A percentile compares a stretch with the other conserved stretches of the same genome.
Evolutionary conservation across 2,797 vertebrate genomes (phyloP).

Genomic region (Gobionotothen gibberifrons): DNA sequence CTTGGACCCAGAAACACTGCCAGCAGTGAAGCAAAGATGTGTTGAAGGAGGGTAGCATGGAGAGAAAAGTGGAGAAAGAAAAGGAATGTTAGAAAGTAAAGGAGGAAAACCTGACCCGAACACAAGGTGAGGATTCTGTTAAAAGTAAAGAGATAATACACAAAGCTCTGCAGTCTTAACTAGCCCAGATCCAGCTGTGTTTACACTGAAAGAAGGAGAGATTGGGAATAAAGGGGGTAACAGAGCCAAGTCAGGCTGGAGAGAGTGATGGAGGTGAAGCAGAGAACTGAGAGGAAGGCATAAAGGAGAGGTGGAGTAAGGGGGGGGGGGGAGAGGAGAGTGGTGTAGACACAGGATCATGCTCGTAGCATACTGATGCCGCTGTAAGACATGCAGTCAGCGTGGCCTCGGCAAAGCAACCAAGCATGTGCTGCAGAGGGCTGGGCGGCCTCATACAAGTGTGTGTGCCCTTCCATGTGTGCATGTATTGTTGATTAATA

Average conservation of each 20-base stretch:
- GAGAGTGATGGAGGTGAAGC: slow-evolving; percentile 62
- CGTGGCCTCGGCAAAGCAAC: slow-evolving; percentile 65
- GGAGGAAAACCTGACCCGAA: slow-evolving; percentile 25
- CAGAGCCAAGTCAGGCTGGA: slow-evolving; percentile 40
- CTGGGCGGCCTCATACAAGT: slow-evolving; percentile 35
- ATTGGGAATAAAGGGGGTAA: slow-evolving; percentile 32
- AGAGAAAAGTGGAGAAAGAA: neutral
- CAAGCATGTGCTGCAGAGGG: slow-evolving; percentile 70
- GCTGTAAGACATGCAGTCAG: slow-evolving; percentile 73
- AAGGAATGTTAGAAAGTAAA: slow-evolving; percentile 11
- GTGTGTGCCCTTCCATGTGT: slow-evolving; percentile 11
- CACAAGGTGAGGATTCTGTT: slow-evolving; percentile 28
- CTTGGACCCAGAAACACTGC: slow-evolving; percentile 40
- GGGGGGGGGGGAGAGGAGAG: slow-evolving; percentile 61
- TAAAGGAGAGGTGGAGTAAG: slow-evolving; percentile 59
- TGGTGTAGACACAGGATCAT: slow-evolving; percentile 69
- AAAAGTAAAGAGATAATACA: slow-evolving; percentile 34
- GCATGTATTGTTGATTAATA: slow-evolving; percentile 14
- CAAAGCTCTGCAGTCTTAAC: slow-evolving; percentile 11
- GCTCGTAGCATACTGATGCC: slow-evolving; percentile 80
- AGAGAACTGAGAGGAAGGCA: slow-evolving; percentile 46
- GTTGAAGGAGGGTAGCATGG: slow-evolving; percentile 10
- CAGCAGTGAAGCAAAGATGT: slow-evolving; percentile 16
- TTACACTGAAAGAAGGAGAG: slow-evolving; percentile 24
- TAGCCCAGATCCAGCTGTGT: slow-evolving; percentile 10